Percentiles rank a stretch among this genome's conserved stretches.
These are phyloP conservation scores for Ictidomys tridecemlineatus DNA, from an alignment of 2,113 vertebrate genomes.

Conservation along the genomic window DNA sequence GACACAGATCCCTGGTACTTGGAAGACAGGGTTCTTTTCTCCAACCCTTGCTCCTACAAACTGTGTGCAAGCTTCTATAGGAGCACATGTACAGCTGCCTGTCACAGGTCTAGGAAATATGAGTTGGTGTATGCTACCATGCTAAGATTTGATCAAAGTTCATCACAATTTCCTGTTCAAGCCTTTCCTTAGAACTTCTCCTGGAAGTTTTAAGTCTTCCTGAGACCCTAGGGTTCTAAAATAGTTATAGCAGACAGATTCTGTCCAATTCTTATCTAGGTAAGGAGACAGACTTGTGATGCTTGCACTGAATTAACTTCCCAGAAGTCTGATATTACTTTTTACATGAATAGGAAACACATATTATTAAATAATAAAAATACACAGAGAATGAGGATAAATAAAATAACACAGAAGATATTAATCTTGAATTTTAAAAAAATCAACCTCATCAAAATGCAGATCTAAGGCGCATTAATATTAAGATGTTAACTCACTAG, in stretches of 20 bases:
- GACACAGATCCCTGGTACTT: neutral
- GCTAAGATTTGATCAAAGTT: neutral
- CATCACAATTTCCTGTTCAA: neutral
- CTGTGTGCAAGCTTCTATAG: neutral
- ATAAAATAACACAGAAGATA: neutral
- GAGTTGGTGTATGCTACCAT: neutral
- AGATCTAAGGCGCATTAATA: neutral
- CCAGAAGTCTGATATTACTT: neutral
- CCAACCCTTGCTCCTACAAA: neutral
- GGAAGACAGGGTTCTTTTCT: neutral
- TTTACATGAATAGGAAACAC: neutral
- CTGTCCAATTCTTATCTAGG: neutral
- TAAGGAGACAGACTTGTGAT: neutral
- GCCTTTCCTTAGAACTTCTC: neutral
- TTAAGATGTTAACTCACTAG: neutral
- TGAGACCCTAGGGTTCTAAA: neutral
- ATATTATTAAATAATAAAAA: neutral
- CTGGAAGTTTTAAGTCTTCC: neutral
- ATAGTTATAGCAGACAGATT: neutral
- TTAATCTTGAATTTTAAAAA: neutral
- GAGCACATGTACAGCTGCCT: neutral
- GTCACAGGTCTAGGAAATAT: rapidly evolving
- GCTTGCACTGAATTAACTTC: neutral
- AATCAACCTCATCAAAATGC: neutral
- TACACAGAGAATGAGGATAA: neutral